A percentile compares a stretch with the other conserved stretches of the same genome.
phyloP scores from a whole-genome alignment of 35 echinoderm and acorn worm species.

The Heliocidaris tuberculata region DNA sequence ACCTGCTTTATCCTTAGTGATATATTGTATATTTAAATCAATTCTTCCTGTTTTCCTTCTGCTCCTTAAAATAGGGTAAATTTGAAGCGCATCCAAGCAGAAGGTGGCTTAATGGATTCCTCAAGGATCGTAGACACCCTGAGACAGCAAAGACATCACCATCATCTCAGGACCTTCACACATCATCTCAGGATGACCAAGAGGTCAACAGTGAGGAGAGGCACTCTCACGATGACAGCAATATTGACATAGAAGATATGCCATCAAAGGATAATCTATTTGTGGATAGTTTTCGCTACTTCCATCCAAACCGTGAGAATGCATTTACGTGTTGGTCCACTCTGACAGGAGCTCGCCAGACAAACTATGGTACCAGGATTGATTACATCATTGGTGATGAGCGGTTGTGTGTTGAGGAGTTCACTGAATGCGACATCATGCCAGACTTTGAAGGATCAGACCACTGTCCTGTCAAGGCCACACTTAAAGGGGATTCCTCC shows the following conservation, averaged over 20 bases:
- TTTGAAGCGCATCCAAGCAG: slow-evolving; percentile 72
- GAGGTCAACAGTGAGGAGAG: neutral
- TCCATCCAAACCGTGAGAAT: slow-evolving; percentile 63
- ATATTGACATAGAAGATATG: neutral
- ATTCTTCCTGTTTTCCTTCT: neutral
- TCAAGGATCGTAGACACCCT: neutral
- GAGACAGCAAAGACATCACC: slow-evolving; percentile 18
- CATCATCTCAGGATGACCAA: neutral
- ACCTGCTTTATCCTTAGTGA: neutral
- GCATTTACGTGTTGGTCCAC: slow-evolving; percentile 97
- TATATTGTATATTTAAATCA: neutral
- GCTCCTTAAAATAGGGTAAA: slow-evolving; percentile 37
- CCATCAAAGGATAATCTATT: slow-evolving; percentile 52
- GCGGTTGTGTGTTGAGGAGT: slow-evolving; percentile 61
- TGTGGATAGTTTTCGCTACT: slow-evolving; percentile 86
- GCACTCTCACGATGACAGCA: neutral
- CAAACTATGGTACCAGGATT: slow-evolving; percentile 96
- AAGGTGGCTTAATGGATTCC: slow-evolving; percentile 67
- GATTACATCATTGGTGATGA: slow-evolving; percentile 90
- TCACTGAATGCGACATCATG: slow-evolving; percentile 79
- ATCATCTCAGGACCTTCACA: neutral
- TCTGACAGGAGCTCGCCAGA: slow-evolving; percentile 76
- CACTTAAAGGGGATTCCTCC: slow-evolving; percentile 37
- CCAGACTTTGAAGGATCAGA: slow-evolving; percentile 95
- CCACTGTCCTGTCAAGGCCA: slow-evolving; percentile 95